Evolutionary conservation across 2,113 vertebrate species (phyloP).

Genomic region (Ceratotherium simum): DNA sequence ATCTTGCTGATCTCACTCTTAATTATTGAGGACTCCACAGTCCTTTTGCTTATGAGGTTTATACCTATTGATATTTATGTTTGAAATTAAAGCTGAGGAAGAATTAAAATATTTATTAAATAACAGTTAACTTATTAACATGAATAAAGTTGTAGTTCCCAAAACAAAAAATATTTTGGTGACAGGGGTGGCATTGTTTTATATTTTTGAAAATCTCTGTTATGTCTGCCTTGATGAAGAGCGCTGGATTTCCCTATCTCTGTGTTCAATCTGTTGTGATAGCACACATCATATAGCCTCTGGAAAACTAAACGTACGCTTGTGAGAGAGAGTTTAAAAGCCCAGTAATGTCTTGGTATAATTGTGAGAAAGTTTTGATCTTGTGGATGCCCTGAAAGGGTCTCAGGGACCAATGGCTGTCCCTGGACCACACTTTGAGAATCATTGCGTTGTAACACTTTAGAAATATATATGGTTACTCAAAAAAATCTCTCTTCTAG

Average conservation of each 20-base stretch:
- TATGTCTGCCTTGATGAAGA: neutral
- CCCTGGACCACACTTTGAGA: neutral
- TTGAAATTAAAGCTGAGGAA: conserved; percentile 14
- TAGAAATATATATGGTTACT: neutral
- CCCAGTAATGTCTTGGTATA: neutral
- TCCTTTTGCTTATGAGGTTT: neutral
- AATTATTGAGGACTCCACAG: neutral
- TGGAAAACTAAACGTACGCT: neutral
- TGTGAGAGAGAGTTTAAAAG: neutral
- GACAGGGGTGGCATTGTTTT: neutral
- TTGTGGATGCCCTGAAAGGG: neutral
- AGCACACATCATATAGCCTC: neutral
- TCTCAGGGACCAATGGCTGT: neutral
- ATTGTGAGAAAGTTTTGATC: neutral
- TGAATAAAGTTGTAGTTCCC: neutral
- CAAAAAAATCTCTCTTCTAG: neutral
- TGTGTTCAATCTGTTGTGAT: neutral
- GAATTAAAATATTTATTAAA: neutral
- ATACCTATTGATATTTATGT: neutral
- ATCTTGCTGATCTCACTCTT: neutral
- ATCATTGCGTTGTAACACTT: conserved; percentile 25
- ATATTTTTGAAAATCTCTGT: neutral
- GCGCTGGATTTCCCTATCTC: neutral
- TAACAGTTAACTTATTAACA: neutral
- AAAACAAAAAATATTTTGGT: neutral